Conservation (phyloP, 2,113 vertebrate genomes). For the Eptesicus fuscus region DNA sequence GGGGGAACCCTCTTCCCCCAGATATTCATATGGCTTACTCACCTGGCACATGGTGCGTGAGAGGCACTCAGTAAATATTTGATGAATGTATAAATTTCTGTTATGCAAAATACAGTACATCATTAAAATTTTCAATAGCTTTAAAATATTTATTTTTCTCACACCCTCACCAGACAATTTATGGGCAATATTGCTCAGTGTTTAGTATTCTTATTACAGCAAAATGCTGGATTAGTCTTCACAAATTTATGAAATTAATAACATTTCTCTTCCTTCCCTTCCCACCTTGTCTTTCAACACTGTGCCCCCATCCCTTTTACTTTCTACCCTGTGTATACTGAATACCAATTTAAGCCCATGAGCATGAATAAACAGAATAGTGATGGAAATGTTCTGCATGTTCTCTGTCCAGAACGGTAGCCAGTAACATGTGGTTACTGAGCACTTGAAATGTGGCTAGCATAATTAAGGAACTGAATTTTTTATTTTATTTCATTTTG, state of each 20-base stretch:
- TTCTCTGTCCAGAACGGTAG: not conserved
- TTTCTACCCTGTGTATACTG: not conserved
- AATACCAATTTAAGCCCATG: not conserved
- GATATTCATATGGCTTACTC: not conserved
- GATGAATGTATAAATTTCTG: not conserved
- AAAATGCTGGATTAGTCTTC: not conserved
- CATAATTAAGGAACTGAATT: not conserved
- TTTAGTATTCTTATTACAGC: not conserved
- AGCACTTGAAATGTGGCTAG: not conserved
- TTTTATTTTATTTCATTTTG: not conserved
- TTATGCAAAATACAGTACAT: not conserved
- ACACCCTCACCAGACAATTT: not conserved
- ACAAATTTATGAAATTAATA: not conserved
- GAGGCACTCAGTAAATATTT: not conserved
- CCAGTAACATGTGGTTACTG: not conserved
- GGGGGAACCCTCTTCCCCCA: not conserved
- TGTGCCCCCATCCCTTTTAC: not conserved
- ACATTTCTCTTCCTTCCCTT: not conserved
- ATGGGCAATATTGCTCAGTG: not conserved
- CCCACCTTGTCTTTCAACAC: not conserved
- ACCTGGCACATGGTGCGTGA: not conserved
- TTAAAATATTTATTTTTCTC: conserved; percentile 18
- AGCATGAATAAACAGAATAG: not conserved
- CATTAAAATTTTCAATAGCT: not conserved
- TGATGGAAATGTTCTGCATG: not conserved